Percentiles rank a stretch among this genome's conserved stretches.
Evolutionary conservation across 2,113 vertebrate genomes (phyloP).

Genomic region (Strix aluco): DNA sequence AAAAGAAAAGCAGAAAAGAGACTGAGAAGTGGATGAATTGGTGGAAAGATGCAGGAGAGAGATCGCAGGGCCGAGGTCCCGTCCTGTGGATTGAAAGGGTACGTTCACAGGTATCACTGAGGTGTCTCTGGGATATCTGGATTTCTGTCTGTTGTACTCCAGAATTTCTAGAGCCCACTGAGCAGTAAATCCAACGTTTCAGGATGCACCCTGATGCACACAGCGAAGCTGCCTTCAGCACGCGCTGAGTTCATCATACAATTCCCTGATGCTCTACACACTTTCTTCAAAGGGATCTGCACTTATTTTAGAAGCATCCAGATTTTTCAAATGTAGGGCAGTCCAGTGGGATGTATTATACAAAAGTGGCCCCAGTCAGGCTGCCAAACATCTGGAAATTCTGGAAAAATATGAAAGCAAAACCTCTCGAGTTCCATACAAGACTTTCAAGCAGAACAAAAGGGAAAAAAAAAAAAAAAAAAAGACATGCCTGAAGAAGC

Average conservation of each 20-base stretch:
- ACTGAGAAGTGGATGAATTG: neutral
- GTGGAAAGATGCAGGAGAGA: neutral
- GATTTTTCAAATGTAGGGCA: neutral
- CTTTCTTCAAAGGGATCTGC: neutral
- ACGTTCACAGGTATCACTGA: neutral
- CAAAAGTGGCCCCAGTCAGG: neutral
- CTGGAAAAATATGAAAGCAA: neutral
- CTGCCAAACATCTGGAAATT: conserved; percentile 13
- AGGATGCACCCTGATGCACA: neutral
- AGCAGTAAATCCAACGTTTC: neutral
- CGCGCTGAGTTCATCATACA: fast-evolving
- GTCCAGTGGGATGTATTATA: neutral
- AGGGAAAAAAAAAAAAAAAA: neutral
- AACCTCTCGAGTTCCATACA: neutral
- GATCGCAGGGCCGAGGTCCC: neutral
- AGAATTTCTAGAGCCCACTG: neutral
- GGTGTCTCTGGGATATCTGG: neutral
- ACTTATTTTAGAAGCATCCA: neutral
- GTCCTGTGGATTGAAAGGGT: neutral
- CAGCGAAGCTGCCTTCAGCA: neutral
- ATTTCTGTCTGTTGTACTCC: neutral
- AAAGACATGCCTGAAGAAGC: neutral
- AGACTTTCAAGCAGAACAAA: neutral
- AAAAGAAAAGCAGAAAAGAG: neutral
- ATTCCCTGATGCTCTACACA: neutral